phyloP scores from a whole-genome alignment of 1,140 invertebrate genomes.

The Diuraphis noxia region DNA sequence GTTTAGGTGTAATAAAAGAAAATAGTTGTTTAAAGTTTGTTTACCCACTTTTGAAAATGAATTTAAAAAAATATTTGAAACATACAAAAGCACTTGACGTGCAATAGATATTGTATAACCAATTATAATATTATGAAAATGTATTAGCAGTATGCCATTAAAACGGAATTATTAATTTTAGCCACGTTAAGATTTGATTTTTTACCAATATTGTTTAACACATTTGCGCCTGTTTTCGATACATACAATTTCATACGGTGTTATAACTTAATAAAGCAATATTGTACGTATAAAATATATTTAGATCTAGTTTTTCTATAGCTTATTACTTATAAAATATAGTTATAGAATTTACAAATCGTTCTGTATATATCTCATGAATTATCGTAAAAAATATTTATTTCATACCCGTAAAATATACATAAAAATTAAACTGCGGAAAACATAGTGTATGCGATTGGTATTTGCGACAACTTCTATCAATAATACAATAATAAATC shows the following conservation, averaged over 20 bases:
- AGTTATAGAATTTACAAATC: not conserved
- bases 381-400: not conserved
- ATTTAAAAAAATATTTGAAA: not conserved
- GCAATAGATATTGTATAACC: not conserved
- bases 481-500: not conserved
- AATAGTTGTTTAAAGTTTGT: slow-evolving; percentile 2
- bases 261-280: not conserved
- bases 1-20: not conserved
- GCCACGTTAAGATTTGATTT: no score
- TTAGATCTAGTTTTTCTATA: not conserved
- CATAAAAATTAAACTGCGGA: not conserved
- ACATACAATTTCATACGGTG: not conserved
- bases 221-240: not conserved
- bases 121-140: not conserved
- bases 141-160: not conserved
- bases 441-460: not conserved
- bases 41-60: not conserved
- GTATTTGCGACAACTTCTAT: not conserved
- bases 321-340: not conserved
- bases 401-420: not conserved
- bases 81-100: not conserved
- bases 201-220: no score
- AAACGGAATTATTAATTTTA: not conserved
- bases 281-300: not conserved
- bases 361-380: not conserved